Base-by-base conservation (phyloP, 2,797 vertebrate species). In the Thripadectes ignobilis region DNA sequence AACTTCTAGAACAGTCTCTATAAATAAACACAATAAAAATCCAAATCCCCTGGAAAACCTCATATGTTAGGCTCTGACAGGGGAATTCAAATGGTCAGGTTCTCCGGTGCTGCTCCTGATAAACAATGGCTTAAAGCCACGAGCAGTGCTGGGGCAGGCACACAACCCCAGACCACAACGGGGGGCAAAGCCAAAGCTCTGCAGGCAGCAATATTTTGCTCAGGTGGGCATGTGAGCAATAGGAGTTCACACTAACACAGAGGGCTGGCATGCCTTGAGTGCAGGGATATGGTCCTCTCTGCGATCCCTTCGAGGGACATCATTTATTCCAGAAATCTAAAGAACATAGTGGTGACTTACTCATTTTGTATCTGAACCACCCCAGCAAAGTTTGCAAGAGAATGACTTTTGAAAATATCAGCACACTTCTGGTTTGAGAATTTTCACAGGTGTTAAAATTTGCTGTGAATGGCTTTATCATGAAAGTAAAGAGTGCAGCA, bases 271-370 rank as follows among this genome's bases (percentile, higher is more conserved):
- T 1, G 3, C 21, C 23, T 85, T 54, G 27, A 73, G 13, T 14
- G 58, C 26, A 19, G 58, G 79, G 21, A 43, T 14, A 9, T 4
- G 10, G n/a, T 5, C 30, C 21, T 41, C 45, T 38, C 32, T 69
- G 46, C 0, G 0, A 52, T 11, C 7, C 7, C 12, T 66, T 27
- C 5, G 5, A 61, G 23, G 10, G 36, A 38, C 6, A 5, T 9
- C 10, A 67, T 36, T 72, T 55, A 51, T 48, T 36, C 30, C 30
- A 46, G 63, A 79, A 38, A 38, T 29, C 4, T 39, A 15, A 76
- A 65, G 30, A 85, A 24, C n/a, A 19, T 0, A 39, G 26, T 5
- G 13, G 15, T 58, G 20, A 49, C 5, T 73, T 54, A 10, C 2
- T 23, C 4, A 21, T 36, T 34, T 71, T 62, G 7, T 18, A 8